These are phyloP conservation scores for Lerista edwardsae DNA, from an alignment of 2,797 vertebrate species.

Conservation along the genomic window DNA sequence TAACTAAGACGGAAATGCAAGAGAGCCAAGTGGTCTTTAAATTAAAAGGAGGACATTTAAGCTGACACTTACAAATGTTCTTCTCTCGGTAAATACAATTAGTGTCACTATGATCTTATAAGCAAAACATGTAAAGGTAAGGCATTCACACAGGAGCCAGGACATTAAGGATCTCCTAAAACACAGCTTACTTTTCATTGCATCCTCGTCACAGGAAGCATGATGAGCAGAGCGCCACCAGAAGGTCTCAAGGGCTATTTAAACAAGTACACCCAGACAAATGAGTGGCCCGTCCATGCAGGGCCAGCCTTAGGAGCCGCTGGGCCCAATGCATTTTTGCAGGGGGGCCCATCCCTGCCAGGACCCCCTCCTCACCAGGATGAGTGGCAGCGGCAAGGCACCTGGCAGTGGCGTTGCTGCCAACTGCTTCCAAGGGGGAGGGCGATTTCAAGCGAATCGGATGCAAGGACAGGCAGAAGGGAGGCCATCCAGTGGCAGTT, in stretches of 20 bases:
- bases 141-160: neutral
- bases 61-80: constrained; percentile 10
- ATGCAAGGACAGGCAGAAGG: no score
- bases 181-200: neutral
- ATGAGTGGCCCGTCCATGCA: no score
- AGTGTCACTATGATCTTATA: constrained; percentile 18
- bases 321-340: no score
- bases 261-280: neutral
- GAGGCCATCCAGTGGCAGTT: no score
- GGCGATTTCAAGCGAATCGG: no score
- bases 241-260: neutral
- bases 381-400: no score
- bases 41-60: constrained; percentile 22
- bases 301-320: no score
- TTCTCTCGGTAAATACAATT: neutral
- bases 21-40: constrained; percentile 4
- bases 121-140: neutral
- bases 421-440: no score
- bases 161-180: neutral
- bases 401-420: no score
- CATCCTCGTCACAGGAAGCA: neutral
- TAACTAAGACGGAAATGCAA: neutral
- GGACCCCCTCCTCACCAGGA: no score
- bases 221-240: neutral
- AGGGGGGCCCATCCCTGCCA: no score